Evolutionary conservation across 2,888 invertebrate genomes (phyloP), one percentile per base, ranked within the genome.

Genomic region (Platycheirus rosarum): DNA sequence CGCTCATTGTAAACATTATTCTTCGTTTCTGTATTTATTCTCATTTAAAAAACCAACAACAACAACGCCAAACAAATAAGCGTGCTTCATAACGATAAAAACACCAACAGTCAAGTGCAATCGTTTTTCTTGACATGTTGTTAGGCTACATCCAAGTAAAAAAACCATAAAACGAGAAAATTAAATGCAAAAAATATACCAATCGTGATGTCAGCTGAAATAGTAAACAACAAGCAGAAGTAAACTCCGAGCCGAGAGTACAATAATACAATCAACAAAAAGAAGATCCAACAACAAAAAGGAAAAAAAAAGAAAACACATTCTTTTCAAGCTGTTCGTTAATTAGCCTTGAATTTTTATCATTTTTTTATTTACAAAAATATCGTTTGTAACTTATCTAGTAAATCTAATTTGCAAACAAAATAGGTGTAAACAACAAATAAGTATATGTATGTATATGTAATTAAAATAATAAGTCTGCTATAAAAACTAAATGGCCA

Each of bases 341-440:
- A 79, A 65, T 40, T 69, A 70, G 80, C 70, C 55, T 42, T 55
- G 35, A 49, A 42, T 60, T 60, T 70, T 70, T n/a, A 37, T 62
- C 62, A 55, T 40, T 55, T 73, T 32, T 16, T 63, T 82, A 77
- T 82, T 82, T 82, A 82, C 82, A 82, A 80, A 80, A 82, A 77
- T 73, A 71, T 40, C 13, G 23, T 73, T 49, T 77, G 62, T 77
- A 74, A 51, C 68, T 32, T 63, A 57, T 26, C 26, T 14, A n/a
- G 14, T 44, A 44, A 32, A 44, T 44, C 44, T 60, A n/a, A 44
- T 18, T 29, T 16, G 16, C 40, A 16, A 26, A 44, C 14, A 23
- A 13, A 20, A 20, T 29, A n/a, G n/a, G n/a, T n/a, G n/a, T n/a
- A n/a, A n/a, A 53, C n/a, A 55, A 37, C 37, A 23, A 40, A 26